A percentile compares a stretch with the other conserved stretches of the same genome.
Evolutionary conservation across 1,140 invertebrate species (phyloP).

Genomic region (Mylabris phalerata): DNA sequence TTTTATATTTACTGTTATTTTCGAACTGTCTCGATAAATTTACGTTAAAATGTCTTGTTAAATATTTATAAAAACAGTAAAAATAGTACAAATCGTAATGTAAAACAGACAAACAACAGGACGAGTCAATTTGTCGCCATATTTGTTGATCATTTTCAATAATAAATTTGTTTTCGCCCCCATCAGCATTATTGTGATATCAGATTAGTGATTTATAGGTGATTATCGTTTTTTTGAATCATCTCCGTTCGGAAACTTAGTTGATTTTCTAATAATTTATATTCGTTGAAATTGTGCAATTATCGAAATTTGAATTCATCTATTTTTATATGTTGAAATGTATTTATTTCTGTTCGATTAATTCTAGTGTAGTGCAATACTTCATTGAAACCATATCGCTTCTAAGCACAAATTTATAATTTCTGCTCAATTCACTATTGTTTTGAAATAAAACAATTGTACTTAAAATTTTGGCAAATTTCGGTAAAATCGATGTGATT

Average conservation of each 20-base stretch:
- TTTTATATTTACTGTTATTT: neutral
- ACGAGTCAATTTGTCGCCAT: conserved; percentile 12
- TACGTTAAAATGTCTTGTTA: no score
- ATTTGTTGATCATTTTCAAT: neutral
- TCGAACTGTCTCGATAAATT: neutral
- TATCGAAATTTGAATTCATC: no score
- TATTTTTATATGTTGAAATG: neutral
- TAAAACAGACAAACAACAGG: neutral
- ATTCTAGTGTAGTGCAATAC: neutral
- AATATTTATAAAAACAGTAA: neutral
- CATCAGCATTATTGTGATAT: conserved; percentile 14
- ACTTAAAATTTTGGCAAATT: neutral
- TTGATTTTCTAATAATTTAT: no score
- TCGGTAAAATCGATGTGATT: no score
- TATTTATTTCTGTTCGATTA: neutral
- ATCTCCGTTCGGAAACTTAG: no score
- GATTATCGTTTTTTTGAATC: neutral
- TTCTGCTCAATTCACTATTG: conserved; percentile 7
- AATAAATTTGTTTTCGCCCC: conserved; percentile 1
- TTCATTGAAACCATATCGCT: neutral
- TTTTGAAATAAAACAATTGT: neutral
- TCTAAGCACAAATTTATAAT: neutral
- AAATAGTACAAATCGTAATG: conserved; percentile 10
- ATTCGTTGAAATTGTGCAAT: no score
- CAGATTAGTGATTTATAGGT: conserved; percentile 11